A percentile compares a stretch with the other conserved stretches of the same genome.
Evolutionary conservation across 2,888 invertebrate genomes (phyloP).

Genomic region (Trissonchulus sp.): DNA sequence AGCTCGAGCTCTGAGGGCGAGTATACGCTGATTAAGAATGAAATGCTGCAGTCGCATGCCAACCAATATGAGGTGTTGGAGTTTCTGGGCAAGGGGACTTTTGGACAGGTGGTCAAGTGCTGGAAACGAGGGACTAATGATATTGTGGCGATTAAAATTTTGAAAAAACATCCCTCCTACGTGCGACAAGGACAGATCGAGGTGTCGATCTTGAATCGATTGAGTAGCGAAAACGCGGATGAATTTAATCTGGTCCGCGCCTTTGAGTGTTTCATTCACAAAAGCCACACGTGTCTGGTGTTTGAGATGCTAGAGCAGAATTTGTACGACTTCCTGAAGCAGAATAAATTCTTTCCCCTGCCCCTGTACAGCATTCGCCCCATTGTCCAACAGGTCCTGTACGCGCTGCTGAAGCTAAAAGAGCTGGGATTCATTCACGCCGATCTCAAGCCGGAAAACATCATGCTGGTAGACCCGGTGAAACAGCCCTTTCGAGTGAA

Average conservation of each 20-base stretch:
- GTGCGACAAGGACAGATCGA: conserved; percentile 99
- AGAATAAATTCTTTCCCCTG: conserved; percentile 97
- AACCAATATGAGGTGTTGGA: conserved; percentile 62
- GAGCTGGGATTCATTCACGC: conserved; percentile 99
- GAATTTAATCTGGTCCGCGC: conserved; percentile 99
- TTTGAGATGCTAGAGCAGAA: conserved; percentile 99
- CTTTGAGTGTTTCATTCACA: conserved; percentile 99
- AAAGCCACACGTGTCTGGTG: conserved; percentile 97
- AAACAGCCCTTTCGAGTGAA: conserved; percentile 97
- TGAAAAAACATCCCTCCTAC: conserved; percentile 99
- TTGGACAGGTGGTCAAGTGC: conserved; percentile 98
- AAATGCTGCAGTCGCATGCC: conserved; percentile 48
- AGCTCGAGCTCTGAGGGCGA: conserved; percentile 27
- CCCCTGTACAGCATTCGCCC: conserved; percentile 97
- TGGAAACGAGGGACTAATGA: conserved; percentile 99
- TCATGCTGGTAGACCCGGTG: conserved; percentile 97
- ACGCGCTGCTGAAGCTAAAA: conserved; percentile 70
- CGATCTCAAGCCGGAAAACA: conserved; percentile 98
- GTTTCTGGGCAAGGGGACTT: conserved; percentile 97
- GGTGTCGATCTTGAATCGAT: conserved; percentile 61
- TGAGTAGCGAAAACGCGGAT: conserved; percentile 89
- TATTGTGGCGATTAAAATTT: conserved; percentile 99
- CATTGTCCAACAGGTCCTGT: conserved; percentile 92
- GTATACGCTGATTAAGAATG: conserved; percentile 50
- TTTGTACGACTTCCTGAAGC: conserved; percentile 98